A percentile compares a stretch with the other conserved stretches of the same genome.
Evolutionary conservation across 2,797 vertebrate genomes (phyloP).

Genomic region (Neopelma chrysocephalum): DNA sequence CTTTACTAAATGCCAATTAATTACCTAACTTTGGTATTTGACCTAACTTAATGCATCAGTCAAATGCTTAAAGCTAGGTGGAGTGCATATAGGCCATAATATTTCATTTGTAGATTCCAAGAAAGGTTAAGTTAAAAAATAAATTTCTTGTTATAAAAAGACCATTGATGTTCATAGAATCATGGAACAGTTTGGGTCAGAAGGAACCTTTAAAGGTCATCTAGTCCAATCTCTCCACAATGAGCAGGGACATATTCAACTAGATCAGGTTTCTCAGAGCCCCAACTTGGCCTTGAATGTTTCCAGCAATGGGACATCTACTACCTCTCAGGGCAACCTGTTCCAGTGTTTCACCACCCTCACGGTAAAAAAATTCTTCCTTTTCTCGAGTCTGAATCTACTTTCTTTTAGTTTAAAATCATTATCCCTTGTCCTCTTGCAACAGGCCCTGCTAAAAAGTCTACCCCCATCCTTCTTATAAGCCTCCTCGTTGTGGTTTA

Average conservation of each 20-base stretch:
- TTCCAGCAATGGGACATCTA: not conserved
- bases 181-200: not conserved
- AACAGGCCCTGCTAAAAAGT: not conserved
- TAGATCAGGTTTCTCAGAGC: not conserved
- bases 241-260: not conserved
- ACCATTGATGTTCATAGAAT: not conserved
- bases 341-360: not conserved
- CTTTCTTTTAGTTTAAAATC: not conserved
- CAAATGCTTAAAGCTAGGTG: not conserved
- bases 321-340: not conserved
- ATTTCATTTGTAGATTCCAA: not conserved
- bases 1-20: not conserved
- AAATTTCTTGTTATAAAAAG: not conserved
- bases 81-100: not conserved
- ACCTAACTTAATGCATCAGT: not conserved
- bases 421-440: not conserved
- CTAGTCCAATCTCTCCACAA: not conserved
- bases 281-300: not conserved
- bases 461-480: not conserved
- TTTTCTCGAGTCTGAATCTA: not conserved
- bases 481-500: accelerated
- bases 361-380: not conserved
- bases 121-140: not conserved
- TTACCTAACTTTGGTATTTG: not conserved
- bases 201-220: not conserved